Evolutionary conservation across 37 sponge, comb jelly and placozoan genomes (phyloP), one percentile per base, ranked within the genome.

Genomic region (Beroe forskalii): DNA sequence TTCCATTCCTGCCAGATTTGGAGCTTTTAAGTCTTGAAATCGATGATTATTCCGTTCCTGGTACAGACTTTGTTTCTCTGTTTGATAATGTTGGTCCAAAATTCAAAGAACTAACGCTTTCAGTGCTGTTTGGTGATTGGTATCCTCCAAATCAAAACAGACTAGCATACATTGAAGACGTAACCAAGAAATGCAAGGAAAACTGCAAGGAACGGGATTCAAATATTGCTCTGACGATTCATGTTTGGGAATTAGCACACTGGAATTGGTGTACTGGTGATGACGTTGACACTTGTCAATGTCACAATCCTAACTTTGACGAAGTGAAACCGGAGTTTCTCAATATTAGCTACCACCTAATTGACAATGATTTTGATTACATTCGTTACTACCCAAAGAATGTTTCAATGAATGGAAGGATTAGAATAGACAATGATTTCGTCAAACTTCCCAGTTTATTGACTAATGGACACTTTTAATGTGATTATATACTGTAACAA

Each of bases 41-140:
- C 1, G 19, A 27, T 32, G 17, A 33, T 8, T 17, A 69, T 33
- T 4, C 3, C 9, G 35, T 31, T 33, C 38, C 38, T 31, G 19
- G 4, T 69, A 37, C 28, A 28, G 38, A 69, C 9, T 32, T 69
- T 32, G 72, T 69, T 17, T 19, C 36, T 2, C 14, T 69, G 17
- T 35, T 69, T 36, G 72, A 69, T 35, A 28, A 36, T 32, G 72
- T 37, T 3, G 72, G 72, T 14, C 72, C 72, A 2, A 69, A 69
- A 8, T 69, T 69, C 9, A 69, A 36, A 69, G 38, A 1, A 8
- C 36, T 69, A 2, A 20, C 72, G 37, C 32, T 69, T 14, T 35
- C 37, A 3, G 8, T 32, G 35, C 38, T 69, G n/a, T n/a, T n/a
- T n/a, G n/a, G n/a, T n/a, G n/a, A n/a, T n/a, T n/a, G n/a, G n/a